These are phyloP conservation scores for Pionites leucogaster DNA, from an alignment of 2,113 vertebrate species.

Conservation along the genomic window DNA sequence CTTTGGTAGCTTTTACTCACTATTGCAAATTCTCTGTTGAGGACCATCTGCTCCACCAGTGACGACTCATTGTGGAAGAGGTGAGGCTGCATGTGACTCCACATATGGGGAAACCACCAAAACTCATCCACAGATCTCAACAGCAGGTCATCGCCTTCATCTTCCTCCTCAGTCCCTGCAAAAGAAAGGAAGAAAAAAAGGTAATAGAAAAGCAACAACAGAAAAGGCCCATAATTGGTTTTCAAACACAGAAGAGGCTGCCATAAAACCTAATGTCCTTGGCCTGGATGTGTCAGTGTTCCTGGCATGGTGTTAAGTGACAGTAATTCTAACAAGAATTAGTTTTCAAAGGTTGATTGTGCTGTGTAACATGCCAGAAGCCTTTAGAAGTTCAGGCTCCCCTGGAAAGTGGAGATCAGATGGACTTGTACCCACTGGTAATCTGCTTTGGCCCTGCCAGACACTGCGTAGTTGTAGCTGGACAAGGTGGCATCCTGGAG, in stretches of 20 bases:
- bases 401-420: background rate
- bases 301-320: background rate
- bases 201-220: background rate
- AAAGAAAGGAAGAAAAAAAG: background rate
- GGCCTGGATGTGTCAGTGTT: background rate
- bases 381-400: background rate
- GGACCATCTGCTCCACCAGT: conserved; percentile 94
- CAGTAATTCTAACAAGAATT: background rate
- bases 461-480: background rate
- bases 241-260: background rate
- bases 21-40: conserved; percentile 95
- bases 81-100: conserved; percentile 98
- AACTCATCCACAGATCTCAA: conserved; percentile 90
- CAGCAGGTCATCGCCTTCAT: conserved; percentile 92
- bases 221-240: background rate
- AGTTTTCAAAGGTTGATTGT: background rate
- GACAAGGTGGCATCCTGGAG: too few relatives aligned
- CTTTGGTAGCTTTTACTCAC: background rate
- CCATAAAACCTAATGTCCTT: background rate
- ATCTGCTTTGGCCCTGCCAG: background rate
- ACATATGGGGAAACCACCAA: conserved; percentile 99
- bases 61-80: conserved; percentile 97
- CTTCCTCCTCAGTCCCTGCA: conserved; percentile 90
- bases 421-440: background rate
- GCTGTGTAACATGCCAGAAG: background rate